A percentile compares a stretch with the other conserved stretches of the same genome.
Conservation (phyloP, 1,140 invertebrate species). For the Cotesia vestalis region DNA sequence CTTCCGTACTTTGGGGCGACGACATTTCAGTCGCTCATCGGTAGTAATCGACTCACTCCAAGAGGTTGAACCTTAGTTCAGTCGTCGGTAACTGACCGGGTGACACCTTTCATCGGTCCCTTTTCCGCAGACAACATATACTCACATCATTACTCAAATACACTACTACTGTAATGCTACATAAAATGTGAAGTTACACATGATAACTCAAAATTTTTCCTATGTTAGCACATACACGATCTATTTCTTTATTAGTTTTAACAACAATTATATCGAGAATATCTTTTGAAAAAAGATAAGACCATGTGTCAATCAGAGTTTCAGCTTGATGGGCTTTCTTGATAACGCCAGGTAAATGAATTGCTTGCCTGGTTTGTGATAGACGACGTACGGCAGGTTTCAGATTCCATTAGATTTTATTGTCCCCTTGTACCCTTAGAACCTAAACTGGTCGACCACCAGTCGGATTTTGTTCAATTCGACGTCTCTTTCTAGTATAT, state of each 20-base stretch:
- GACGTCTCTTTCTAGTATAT: neutral
- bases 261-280: neutral
- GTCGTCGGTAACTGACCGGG: too few species aligned
- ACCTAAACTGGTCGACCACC: neutral
- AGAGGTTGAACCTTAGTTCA: too few species aligned
- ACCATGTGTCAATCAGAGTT: neutral
- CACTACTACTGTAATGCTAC: too few species aligned
- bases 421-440: neutral
- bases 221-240: neutral
- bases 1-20: too few species aligned
- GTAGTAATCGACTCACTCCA: too few species aligned
- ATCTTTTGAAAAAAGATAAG: neutral
- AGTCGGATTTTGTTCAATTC: neutral
- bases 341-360: constrained; percentile 1
- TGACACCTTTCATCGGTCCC: too few species aligned
- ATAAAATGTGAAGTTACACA: neutral
- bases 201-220: constrained; percentile 19
- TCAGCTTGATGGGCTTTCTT: neutral
- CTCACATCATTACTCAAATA: too few species aligned
- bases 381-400: too few species aligned
- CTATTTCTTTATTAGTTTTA: constrained; percentile 13
- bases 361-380: too few species aligned
- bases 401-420: too few species aligned
- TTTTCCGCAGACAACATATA: too few species aligned
- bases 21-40: too few species aligned